Percentiles rank a stretch among this genome's conserved stretches.
These are phyloP conservation scores for Pachydiplax longipennis DNA, from an alignment of 2,888 invertebrate genomes.

Conservation along the genomic window DNA sequence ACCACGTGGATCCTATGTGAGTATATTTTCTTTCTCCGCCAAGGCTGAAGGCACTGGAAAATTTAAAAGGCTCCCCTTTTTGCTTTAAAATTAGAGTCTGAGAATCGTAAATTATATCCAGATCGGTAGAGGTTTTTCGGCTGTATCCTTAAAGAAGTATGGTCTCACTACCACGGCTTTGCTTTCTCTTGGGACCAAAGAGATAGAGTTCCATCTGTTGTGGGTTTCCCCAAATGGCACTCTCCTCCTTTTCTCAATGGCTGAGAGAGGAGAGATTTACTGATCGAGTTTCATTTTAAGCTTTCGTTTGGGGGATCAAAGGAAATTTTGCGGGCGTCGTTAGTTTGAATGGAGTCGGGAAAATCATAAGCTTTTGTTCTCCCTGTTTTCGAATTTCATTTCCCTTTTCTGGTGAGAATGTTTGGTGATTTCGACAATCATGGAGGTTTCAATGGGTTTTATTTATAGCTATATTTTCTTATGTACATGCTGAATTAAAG, in stretches of 20 bases:
- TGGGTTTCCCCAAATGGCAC: background rate
- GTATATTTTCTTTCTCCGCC: background rate
- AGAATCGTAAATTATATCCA: slow-evolving; percentile 31
- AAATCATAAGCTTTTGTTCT: too few species aligned
- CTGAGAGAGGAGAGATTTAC: too few species aligned
- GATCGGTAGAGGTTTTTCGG: background rate
- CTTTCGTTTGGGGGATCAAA: too few species aligned
- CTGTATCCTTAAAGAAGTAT: background rate
- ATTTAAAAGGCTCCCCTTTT: slow-evolving; percentile 17
- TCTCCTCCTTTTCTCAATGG: background rate
- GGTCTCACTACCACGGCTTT: background rate
- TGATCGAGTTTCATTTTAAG: too few species aligned
- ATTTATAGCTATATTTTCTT: too few species aligned
- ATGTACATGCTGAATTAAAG: too few species aligned
- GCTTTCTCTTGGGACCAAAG: background rate
- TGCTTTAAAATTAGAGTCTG: slow-evolving; percentile 31
- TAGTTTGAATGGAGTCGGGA: too few species aligned
- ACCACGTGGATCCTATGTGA: background rate
- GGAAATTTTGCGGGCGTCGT: too few species aligned
- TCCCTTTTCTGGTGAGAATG: too few species aligned
- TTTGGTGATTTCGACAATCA: too few species aligned
- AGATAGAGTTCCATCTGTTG: background rate
- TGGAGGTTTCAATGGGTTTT: too few species aligned
- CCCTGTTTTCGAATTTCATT: too few species aligned
- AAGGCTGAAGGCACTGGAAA: background rate